These are phyloP conservation scores for Dioctria rufipes DNA, from an alignment of 2,888 invertebrate species.

Conservation along the genomic window DNA sequence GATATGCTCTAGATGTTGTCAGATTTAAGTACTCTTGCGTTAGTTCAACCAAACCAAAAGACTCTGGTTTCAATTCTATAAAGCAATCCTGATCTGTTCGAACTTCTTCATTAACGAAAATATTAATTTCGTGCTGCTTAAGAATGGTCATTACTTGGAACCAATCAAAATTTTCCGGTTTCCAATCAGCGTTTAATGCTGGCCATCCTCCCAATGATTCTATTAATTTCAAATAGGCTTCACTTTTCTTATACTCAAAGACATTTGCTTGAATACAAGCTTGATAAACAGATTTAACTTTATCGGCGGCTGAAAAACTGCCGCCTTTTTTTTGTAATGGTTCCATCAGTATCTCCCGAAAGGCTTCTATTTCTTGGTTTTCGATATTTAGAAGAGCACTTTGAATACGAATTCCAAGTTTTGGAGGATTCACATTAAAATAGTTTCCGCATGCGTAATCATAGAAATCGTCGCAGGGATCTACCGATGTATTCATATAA, in stretches of 20 bases:
- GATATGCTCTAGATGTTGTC: not conserved
- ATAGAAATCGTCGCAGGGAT: conserved; percentile 21
- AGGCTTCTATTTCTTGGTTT: conserved; percentile 35
- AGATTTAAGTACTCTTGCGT: not conserved
- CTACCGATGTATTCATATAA: conserved; percentile 5
- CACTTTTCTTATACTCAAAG: conserved; percentile 38
- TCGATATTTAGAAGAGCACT: conserved; percentile 11
- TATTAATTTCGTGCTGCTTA: conserved; percentile 11
- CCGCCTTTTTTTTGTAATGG: not conserved
- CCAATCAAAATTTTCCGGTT: conserved; percentile 39
- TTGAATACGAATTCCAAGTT: conserved; percentile 17
- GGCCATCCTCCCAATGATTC: conserved; percentile 40
- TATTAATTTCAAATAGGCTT: conserved; percentile 23
- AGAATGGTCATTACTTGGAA: conserved; percentile 30
- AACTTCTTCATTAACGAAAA: conserved; percentile 14
- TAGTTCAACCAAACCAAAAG: not conserved
- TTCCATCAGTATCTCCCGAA: conserved; percentile 22
- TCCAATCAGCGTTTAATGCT: conserved; percentile 38
- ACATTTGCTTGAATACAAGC: conserved; percentile 26
- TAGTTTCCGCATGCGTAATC: conserved; percentile 23
- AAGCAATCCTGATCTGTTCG: not conserved
- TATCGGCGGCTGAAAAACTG: not conserved
- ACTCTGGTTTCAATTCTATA: not conserved
- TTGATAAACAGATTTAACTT: conserved; percentile 17
- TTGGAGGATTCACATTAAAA: conserved; percentile 21